phyloP scores from a whole-genome alignment of 1,140 invertebrate genomes.

The Onthophagus taurus region DNA sequence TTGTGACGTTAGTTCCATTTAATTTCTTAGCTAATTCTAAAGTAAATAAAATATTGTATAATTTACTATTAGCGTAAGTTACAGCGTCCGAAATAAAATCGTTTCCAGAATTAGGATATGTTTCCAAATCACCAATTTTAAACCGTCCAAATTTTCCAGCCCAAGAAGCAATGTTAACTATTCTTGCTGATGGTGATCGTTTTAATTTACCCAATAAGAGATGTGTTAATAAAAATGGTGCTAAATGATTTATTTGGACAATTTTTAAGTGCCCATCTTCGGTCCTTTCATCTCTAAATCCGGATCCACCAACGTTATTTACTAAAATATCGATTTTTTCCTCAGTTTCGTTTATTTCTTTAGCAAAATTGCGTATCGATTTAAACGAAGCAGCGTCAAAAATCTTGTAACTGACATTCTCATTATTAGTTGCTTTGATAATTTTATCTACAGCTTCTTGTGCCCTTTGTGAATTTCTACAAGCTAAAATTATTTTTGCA shows the following conservation, averaged over 20 bases:
- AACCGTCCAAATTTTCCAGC: constrained; percentile 51
- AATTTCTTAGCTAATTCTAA: constrained; percentile 48
- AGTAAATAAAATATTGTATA: constrained; percentile 59
- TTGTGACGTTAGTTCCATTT: constrained; percentile 38
- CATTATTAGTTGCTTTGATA: constrained; percentile 46
- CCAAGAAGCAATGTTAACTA: constrained; percentile 63
- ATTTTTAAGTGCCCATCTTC: constrained; percentile 42
- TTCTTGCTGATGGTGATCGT: constrained; percentile 47
- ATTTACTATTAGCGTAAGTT: constrained; percentile 56
- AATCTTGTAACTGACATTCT: constrained; percentile 52
- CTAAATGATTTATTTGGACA: constrained; percentile 46
- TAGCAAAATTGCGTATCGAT: constrained; percentile 63
- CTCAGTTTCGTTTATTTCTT: constrained; percentile 56
- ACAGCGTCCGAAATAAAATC: neutral
- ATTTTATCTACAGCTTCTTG: constrained; percentile 55
- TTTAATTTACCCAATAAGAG: constrained; percentile 46
- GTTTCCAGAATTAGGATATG: constrained; percentile 9
- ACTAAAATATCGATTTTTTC: constrained; percentile 55
- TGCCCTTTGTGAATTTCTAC: constrained; percentile 54
- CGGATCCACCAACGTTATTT: constrained; percentile 44
- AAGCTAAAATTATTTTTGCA: constrained; percentile 69
- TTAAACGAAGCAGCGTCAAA: constrained; percentile 61
- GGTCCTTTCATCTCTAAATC: constrained; percentile 28
- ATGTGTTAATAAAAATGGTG: constrained; percentile 46
- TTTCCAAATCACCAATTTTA: constrained; percentile 53